phyloP scores from a whole-genome alignment of 2,888 invertebrate genomes.

The Margaritifera margaritifera region DNA sequence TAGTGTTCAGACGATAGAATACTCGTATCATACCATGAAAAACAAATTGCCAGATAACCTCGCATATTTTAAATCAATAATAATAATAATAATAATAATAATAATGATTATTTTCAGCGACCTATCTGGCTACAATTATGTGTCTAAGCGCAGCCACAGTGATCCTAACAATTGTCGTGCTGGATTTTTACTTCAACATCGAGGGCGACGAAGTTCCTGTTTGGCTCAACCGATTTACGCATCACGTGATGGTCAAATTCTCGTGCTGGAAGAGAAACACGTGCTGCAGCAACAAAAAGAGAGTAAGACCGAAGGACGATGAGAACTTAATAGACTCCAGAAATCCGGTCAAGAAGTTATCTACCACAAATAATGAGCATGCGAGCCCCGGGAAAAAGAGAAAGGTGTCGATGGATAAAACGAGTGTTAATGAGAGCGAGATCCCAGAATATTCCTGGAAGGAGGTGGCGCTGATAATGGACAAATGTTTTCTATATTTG shows the following conservation, averaged over 20 bases:
- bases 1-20: too few relatives aligned
- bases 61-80: too few relatives aligned
- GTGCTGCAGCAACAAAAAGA: too few relatives aligned
- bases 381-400: too few relatives aligned
- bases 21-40: too few relatives aligned
- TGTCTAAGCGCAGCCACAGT: constrained; percentile 34
- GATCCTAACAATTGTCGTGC: constrained; percentile 32
- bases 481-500: constrained; percentile 33
- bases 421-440: too few relatives aligned
- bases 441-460: constrained; percentile 27
- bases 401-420: too few relatives aligned
- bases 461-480: constrained; percentile 31
- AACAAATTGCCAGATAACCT: too few relatives aligned
- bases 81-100: too few relatives aligned
- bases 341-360: too few relatives aligned
- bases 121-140: constrained; percentile 32
- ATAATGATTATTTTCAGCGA: constrained; percentile 17
- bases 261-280: constrained; percentile 21
- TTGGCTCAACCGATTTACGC: constrained; percentile 26
- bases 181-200: constrained; percentile 35
- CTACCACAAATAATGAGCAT: too few relatives aligned
- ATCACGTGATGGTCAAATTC: constrained; percentile 16
- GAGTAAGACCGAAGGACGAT: background rate
- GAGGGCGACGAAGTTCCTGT: constrained; percentile 29
- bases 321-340: background rate